Base-by-base conservation (phyloP, 2,113 vertebrate species). In the Pangasianodon hypophthalmus region DNA sequence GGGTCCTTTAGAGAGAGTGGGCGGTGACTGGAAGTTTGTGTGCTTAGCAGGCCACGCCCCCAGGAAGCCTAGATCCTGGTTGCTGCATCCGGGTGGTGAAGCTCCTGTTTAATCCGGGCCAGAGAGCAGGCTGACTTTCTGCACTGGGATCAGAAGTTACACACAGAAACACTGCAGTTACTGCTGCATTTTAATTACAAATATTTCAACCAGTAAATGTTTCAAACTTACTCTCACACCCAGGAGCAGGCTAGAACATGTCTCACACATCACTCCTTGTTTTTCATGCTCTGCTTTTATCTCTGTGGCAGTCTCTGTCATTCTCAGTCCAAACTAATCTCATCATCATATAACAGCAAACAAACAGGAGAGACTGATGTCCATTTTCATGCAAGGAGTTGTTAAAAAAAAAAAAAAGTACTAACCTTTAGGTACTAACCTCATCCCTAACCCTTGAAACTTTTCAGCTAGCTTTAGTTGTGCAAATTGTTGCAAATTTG, bases 1-100 rank as follows among this genome's bases (percentile, higher is more conserved):
- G 73, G 46, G 60, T 6, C 16, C 46, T 58, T 1, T 60, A 6
- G 8, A 82, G 8, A 29, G 14, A 79, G 5, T 50, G 60, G 64
- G 77, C 24, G 67, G 79, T 26, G 54, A 67, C 29, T 50, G 10
- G 3, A 48, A 14, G 67, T 41, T 19, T 48, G 79, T 73, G 87
- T 82, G 37, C 71, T 80, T 81, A 32, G 4, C 11, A 90, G n/a
- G 60, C 71, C 90, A 87, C 86, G 50, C 91, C 88, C 77, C 75
- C 67, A 52, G 37, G 41, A 79, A 60, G 37, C 85, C 13, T 41
- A 69, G 32, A 90, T 90, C 89, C 91, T 92, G 85, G 46, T 90
- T 52, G 77, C 56, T 52, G 91, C 46, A 86, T 92, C 91, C 67
- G 87, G 89, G 54, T 84, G 41, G 19, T 2, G 32, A 58, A 58